These are phyloP conservation scores for Threskiornis aethiopicus DNA, from an alignment of 2,797 vertebrate genomes.

Conservation along the genomic window DNA sequence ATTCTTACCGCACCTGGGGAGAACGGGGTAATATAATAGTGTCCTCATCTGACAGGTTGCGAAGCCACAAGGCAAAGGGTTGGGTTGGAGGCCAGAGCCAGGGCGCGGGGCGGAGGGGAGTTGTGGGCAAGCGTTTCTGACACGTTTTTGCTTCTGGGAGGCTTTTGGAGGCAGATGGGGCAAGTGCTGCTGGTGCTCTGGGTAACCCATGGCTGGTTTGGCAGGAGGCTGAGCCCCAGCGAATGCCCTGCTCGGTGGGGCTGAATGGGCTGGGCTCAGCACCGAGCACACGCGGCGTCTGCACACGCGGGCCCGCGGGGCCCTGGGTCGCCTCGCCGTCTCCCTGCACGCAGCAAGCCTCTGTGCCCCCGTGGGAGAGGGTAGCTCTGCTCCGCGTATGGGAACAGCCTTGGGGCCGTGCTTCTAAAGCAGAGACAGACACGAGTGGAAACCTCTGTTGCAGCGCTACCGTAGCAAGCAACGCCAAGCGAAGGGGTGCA, in stretches of 20 bases:
- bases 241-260: rapidly evolving
- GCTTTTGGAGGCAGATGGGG: background rate
- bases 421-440: background rate
- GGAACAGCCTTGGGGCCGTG: background rate
- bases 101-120: rapidly evolving
- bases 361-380: rapidly evolving
- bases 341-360: background rate
- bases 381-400: rapidly evolving
- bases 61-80: background rate
- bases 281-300: rapidly evolving
- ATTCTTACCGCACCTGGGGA: background rate
- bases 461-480: background rate
- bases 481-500: background rate
- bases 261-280: rapidly evolving
- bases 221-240: background rate
- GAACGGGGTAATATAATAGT: rapidly evolving
- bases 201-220: rapidly evolving
- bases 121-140: background rate
- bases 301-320: background rate
- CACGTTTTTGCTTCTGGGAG: background rate
- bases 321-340: rapidly evolving
- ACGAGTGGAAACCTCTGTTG: too few species aligned
- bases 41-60: background rate
- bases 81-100: background rate
- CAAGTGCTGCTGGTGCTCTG: background rate